Evolutionary conservation across 2,113 vertebrate species (phyloP).

Genomic region (Lagenorhynchus albirostris): DNA sequence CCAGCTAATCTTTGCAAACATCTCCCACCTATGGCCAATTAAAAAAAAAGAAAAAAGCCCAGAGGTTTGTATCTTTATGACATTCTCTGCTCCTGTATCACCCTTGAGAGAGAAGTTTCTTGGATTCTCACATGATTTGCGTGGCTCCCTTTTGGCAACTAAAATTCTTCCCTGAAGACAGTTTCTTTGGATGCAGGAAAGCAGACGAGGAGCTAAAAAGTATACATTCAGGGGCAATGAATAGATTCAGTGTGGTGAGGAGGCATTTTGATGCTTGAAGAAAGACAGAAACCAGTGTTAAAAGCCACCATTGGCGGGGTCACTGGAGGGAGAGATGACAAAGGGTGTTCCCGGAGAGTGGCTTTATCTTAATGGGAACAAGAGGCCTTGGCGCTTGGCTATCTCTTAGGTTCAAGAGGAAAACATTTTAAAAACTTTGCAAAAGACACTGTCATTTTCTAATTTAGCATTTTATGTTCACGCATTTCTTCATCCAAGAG

Average conservation of each 20-base stretch:
- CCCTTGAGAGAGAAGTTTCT: not conserved
- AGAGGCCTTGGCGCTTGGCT: not conserved
- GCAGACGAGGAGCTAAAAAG: not conserved
- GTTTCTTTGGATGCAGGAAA: not conserved
- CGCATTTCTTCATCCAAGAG: not conserved
- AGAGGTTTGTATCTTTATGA: not conserved
- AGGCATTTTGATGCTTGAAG: not conserved
- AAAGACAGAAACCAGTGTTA: not conserved
- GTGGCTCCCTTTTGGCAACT: not conserved
- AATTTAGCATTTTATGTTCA: constrained; percentile 16
- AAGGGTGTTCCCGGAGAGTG: not conserved
- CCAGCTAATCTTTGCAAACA: not conserved
- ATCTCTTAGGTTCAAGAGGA: constrained; percentile 21
- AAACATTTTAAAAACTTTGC: constrained; percentile 5
- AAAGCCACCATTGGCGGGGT: not conserved
- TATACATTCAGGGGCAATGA: not conserved
- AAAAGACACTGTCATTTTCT: constrained; percentile 29
- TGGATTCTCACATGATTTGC: not conserved
- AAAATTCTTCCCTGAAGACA: not conserved
- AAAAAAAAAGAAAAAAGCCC: not conserved
- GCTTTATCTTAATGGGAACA: constrained; percentile 40
- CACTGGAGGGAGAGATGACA: not conserved
- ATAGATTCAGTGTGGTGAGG: not conserved
- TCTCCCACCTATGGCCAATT: not conserved
- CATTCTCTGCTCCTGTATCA: not conserved